These are phyloP conservation scores for Poecilia velifera DNA, from an alignment of 2,797 vertebrate genomes.

Conservation along the genomic window DNA sequence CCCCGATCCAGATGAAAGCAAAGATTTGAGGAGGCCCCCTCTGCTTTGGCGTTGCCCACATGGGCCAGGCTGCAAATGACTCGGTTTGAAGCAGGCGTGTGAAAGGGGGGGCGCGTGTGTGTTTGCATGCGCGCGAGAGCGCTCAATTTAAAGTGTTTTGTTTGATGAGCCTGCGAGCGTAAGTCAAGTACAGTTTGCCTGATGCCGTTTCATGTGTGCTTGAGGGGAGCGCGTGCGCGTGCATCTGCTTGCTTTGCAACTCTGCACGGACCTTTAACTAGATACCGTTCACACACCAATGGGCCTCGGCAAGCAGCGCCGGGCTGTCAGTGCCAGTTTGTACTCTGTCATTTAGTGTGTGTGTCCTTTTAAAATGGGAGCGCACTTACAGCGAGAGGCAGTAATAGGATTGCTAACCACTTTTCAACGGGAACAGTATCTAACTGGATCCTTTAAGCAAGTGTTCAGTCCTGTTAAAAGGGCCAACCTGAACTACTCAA, in stretches of 20 bases:
- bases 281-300: constrained; percentile 51
- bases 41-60: constrained; percentile 42
- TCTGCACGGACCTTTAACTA: constrained; percentile 45
- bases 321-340: constrained; percentile 65
- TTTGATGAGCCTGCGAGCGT: constrained; percentile 63
- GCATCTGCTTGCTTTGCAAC: constrained; percentile 23
- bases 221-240: constrained; percentile 14
- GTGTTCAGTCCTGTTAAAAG: constrained; percentile 7
- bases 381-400: constrained; percentile 31
- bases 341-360: constrained; percentile 51
- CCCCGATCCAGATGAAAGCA: constrained; percentile 69
- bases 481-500: background rate
- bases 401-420: constrained; percentile 47
- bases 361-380: constrained; percentile 40
- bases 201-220: constrained; percentile 59
- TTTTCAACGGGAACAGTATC: constrained; percentile 33
- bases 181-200: constrained; percentile 68
- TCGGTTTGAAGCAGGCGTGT: constrained; percentile 36
- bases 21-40: constrained; percentile 59
- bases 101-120: constrained; percentile 22
- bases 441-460: constrained; percentile 29
- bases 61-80: constrained; percentile 67
- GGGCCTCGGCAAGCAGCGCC: constrained; percentile 33
- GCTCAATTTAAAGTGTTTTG: constrained; percentile 54
- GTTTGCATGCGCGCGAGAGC: background rate